A percentile compares a stretch with the other conserved stretches of the same genome.
Evolutionary conservation across 2,888 invertebrate genomes (phyloP).

Genomic region (Diarsia dahlii): DNA sequence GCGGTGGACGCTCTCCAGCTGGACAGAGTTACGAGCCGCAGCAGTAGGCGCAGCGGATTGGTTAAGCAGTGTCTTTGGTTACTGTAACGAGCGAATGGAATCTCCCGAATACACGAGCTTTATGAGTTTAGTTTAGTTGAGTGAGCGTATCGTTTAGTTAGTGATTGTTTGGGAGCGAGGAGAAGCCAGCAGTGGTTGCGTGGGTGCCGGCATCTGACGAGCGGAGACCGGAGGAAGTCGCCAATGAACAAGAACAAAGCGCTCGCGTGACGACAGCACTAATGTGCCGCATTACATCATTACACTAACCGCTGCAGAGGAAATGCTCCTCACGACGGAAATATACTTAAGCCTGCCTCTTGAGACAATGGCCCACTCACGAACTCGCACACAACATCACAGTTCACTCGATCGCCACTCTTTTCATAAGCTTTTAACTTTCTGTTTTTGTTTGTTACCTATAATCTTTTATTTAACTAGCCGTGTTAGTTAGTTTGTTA

Average conservation of each 20-base stretch:
- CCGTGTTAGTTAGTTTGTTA: no score
- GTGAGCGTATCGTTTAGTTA: slow-evolving; percentile 14
- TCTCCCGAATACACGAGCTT: background rate
- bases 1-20: background rate
- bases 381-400: background rate
- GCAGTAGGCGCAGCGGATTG: background rate
- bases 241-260: slow-evolving; percentile 68
- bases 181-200: slow-evolving; percentile 23
- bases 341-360: slow-evolving; percentile 63
- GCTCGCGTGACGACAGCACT: slow-evolving; percentile 59
- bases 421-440: background rate
- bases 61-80: background rate
- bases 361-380: slow-evolving; percentile 39
- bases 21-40: background rate
- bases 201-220: slow-evolving; percentile 50
- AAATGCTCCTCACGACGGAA: slow-evolving; percentile 67
- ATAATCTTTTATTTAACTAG: no score
- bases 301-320: slow-evolving; percentile 60
- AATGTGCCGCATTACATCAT: slow-evolving; percentile 70
- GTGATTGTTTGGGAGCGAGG: slow-evolving; percentile 15
- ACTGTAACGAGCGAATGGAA: background rate
- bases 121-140: background rate
- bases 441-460: no score
- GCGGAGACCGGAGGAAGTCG: slow-evolving; percentile 70
- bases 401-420: background rate